Conservation (phyloP, 2,113 vertebrate genomes). For the Galeopterus variegatus region DNA sequence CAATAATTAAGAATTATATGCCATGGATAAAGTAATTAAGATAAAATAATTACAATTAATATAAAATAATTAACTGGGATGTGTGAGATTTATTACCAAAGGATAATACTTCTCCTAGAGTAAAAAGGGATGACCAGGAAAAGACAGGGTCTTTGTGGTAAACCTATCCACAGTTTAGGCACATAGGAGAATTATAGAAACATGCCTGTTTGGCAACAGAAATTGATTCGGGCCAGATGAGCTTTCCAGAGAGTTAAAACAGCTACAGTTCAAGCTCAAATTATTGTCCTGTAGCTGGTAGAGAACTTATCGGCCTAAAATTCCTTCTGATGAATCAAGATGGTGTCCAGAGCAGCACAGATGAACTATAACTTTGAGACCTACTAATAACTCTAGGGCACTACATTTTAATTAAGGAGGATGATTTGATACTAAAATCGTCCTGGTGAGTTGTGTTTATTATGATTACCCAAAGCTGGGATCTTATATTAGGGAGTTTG, state of each 20-base stretch:
- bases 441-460: not conserved
- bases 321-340: not conserved
- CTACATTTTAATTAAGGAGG: not conserved
- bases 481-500: not conserved
- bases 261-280: not conserved
- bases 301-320: not conserved
- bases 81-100: not conserved
- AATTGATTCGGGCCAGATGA: not conserved
- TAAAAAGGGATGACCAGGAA: not conserved
- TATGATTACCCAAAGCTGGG: not conserved
- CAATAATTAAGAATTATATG: not conserved
- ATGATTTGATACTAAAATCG: not conserved
- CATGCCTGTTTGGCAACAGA: not conserved
- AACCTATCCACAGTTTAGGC: too few species aligned
- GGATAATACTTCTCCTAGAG: not conserved
- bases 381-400: not conserved
- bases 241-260: not conserved
- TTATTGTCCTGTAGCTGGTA: not conserved
- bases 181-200: not conserved
- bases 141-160: not conserved
- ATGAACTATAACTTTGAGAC: not conserved
- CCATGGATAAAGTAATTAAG: too few species aligned
- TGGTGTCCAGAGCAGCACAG: not conserved
- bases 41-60: too few species aligned
- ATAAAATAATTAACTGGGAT: not conserved